Conservation (phyloP, 2,797 vertebrate species). For the Ataeniobius toweri region DNA sequence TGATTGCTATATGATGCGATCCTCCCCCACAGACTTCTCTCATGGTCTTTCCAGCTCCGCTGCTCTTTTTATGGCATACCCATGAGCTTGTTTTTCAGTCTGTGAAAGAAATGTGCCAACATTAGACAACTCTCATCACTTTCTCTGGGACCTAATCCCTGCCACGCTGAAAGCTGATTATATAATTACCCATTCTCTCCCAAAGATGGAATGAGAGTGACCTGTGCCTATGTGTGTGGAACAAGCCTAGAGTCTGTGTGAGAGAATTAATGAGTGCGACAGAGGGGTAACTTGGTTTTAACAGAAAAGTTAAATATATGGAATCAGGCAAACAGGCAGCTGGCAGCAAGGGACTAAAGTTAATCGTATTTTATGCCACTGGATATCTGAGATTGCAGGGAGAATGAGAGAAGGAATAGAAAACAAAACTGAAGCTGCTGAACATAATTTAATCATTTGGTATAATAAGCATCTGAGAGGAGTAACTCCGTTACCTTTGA, state of each 20-base stretch:
- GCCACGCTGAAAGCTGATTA: constrained; percentile 70
- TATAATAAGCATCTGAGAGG: constrained; percentile 66
- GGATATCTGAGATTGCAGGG: constrained; percentile 56
- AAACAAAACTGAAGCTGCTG: constrained; percentile 60
- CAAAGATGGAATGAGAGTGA: constrained; percentile 58
- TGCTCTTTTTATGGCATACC: constrained; percentile 31
- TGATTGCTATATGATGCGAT: constrained; percentile 4
- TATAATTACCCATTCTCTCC: constrained; percentile 75
- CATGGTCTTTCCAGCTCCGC: constrained; percentile 5
- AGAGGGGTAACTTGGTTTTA: constrained; percentile 33
- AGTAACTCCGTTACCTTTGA: constrained; percentile 62
- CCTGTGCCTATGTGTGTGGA: constrained; percentile 28
- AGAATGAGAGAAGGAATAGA: constrained; percentile 35
- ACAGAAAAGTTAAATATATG: constrained; percentile 56
- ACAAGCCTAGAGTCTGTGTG: constrained; percentile 9
- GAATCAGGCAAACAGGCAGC: constrained; percentile 50
- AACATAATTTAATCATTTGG: constrained; percentile 67
- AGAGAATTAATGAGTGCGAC: constrained; percentile 15
- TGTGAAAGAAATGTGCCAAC: constrained; percentile 58
- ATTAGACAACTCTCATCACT: constrained; percentile 57
- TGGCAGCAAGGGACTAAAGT: constrained; percentile 48
- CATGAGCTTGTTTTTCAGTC: constrained; percentile 47
- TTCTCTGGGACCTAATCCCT: constrained; percentile 63
- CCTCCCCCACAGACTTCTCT: neutral
- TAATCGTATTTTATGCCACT: constrained; percentile 67